phyloP scores from a whole-genome alignment of 1,140 invertebrate species.

The Andrena cerasifolii region DNA sequence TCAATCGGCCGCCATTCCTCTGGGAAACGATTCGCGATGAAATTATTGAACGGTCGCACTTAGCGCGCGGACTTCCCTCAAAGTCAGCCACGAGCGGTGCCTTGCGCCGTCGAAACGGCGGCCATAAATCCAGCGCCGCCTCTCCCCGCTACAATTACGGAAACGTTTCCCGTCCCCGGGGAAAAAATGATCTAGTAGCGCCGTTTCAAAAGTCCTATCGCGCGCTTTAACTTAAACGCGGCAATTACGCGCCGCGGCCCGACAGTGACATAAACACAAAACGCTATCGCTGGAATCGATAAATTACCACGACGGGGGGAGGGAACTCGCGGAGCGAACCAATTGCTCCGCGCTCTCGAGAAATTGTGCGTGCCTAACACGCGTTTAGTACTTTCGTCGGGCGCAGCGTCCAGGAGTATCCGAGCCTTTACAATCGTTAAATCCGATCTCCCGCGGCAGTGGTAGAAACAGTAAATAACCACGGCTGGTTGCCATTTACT shows the following conservation, averaged over 20 bases:
- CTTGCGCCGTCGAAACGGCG: not conserved
- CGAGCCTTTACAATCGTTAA: constrained; percentile 39
- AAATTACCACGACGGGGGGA: constrained; percentile 41
- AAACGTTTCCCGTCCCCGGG: constrained; percentile 3
- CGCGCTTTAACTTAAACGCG: constrained; percentile 38
- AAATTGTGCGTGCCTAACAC: not conserved
- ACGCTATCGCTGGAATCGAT: constrained; percentile 40
- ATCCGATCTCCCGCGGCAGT: constrained; percentile 41
- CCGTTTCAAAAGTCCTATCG: not conserved
- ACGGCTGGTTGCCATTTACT: constrained; percentile 35
- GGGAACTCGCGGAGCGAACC: constrained; percentile 18
- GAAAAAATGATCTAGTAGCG: constrained; percentile 23
- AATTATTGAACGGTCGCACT: no score
- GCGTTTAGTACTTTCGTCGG: constrained; percentile 23
- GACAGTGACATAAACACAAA: constrained; percentile 49
- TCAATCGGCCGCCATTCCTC: constrained; percentile 26
- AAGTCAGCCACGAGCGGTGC: not conserved
- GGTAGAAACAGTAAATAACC: constrained; percentile 42
- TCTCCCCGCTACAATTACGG: constrained; percentile 23
- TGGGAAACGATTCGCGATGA: constrained; percentile 18
- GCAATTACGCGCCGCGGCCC: constrained; percentile 34
- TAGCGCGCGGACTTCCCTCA: not conserved
- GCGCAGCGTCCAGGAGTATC: not conserved
- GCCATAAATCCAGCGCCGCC: constrained; percentile 22
- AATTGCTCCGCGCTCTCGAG: constrained; percentile 8